These are phyloP conservation scores for Herpetotheres cachinnans DNA, from an alignment of 2,113 vertebrate genomes.

Conservation along the genomic window DNA sequence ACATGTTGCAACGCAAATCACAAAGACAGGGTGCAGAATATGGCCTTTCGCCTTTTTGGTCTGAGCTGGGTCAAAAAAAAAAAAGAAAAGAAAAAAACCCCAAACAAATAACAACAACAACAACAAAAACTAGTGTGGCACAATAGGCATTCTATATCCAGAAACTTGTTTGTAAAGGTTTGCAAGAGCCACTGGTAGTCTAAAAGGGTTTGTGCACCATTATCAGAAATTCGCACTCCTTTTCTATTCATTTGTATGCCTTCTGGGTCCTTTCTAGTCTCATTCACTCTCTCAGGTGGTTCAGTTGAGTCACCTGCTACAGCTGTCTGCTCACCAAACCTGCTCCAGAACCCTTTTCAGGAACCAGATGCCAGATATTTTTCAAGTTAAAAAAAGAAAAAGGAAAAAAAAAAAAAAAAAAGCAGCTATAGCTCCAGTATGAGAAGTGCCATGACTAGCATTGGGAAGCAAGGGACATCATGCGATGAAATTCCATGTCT, in stretches of 20 bases:
- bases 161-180: neutral
- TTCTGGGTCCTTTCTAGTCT: neutral
- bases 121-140: neutral
- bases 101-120: too few species aligned
- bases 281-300: neutral
- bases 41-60: neutral
- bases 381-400: neutral
- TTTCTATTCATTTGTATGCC: neutral
- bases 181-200: neutral
- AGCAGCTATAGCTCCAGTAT: neutral
- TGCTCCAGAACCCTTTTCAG: neutral
- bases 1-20: neutral
- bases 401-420: neutral
- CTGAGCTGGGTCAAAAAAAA: neutral
- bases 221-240: neutral
- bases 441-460: neutral
- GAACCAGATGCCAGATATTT: neutral
- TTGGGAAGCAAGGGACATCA: neutral
- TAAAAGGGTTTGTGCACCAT: neutral
- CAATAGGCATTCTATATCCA: neutral
- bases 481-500: neutral
- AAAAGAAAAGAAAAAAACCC: too few species aligned
- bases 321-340: neutral
- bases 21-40: neutral
- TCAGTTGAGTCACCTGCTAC: neutral